These are phyloP conservation scores for Darevskia nairensis DNA, from an alignment of 2,797 vertebrate species.

Conservation along the genomic window DNA sequence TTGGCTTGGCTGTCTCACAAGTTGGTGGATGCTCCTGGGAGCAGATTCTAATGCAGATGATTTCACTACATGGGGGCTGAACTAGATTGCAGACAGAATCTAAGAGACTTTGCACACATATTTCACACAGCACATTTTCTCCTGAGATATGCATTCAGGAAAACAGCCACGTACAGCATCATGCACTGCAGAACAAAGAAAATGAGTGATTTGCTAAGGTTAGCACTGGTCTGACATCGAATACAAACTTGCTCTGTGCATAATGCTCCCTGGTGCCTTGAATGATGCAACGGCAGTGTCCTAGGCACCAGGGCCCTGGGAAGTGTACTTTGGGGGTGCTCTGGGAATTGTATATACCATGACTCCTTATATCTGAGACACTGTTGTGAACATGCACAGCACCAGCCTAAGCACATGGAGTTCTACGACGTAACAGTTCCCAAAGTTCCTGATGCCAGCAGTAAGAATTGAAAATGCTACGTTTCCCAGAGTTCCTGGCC, in stretches of 20 bases:
- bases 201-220: no score
- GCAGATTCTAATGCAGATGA: slow-evolving; percentile 17
- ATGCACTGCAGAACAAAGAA: neutral
- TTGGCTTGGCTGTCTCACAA: slow-evolving; percentile 48
- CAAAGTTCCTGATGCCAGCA: neutral
- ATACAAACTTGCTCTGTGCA: neutral
- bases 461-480: no score
- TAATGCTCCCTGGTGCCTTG: neutral
- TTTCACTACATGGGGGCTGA: slow-evolving; percentile 22
- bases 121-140: neutral
- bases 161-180: no score
- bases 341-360: no score
- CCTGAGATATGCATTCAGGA: no score
- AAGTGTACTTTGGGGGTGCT: neutral
- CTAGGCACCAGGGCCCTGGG: neutral
- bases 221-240: neutral
- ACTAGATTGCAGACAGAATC: neutral
- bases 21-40: slow-evolving; percentile 38
- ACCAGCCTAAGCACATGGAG: no score
- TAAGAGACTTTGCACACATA: neutral
- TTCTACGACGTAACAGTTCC: no score
- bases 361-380: neutral
- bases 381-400: neutral
- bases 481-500: no score
- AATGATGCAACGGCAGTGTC: neutral